phyloP scores from a whole-genome alignment of 2,113 vertebrate species.

The Caracal caracal region DNA sequence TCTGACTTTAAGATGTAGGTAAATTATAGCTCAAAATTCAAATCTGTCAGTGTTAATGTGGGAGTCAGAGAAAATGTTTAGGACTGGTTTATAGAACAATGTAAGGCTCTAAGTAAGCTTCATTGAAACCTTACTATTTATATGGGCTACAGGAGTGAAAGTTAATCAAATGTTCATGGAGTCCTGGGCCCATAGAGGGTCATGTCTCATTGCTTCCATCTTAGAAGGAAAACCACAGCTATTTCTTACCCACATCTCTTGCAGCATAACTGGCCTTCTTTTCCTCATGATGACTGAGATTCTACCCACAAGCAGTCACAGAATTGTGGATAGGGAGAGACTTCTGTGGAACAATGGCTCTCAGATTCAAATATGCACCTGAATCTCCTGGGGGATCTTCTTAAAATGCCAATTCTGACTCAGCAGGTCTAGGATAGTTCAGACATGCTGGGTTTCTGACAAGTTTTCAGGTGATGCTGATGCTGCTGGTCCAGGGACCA shows the following conservation, averaged over 20 bases:
- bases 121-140: neutral
- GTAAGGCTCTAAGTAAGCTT: neutral
- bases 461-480: neutral
- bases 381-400: neutral
- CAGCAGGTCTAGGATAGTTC: neutral
- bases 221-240: neutral
- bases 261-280: neutral
- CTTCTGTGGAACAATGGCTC: neutral
- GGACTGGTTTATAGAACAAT: neutral
- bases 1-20: constrained; percentile 21
- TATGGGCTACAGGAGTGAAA: neutral
- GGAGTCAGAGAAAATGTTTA: constrained; percentile 15
- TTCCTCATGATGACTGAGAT: neutral
- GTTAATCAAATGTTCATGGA: neutral
- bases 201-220: neutral
- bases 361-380: neutral
- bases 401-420: constrained; percentile 18
- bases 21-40: constrained; percentile 32
- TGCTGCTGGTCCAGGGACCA: neutral
- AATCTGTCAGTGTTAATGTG: neutral
- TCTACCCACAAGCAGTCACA: constrained; percentile 2
- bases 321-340: neutral
- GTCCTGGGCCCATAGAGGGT: neutral
- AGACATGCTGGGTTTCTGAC: neutral
- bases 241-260: neutral